Percentiles rank a stretch among this genome's conserved stretches.
These are phyloP conservation scores for Rhopalosiphum maidis DNA, from an alignment of 1,140 invertebrate species.

Conservation along the genomic window DNA sequence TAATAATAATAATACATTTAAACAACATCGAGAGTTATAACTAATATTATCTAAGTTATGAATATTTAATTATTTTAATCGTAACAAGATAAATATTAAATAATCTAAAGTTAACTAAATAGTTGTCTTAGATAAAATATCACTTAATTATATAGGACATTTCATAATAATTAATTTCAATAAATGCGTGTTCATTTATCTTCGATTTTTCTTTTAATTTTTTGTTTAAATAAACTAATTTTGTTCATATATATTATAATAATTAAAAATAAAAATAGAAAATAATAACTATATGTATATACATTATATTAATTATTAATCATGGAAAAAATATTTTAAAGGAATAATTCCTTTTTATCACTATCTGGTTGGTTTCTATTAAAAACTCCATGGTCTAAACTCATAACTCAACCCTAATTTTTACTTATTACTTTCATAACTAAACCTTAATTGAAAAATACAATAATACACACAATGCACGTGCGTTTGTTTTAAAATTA, in stretches of 20 bases:
- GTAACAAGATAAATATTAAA: not conserved
- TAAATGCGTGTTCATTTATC: too few relatives aligned
- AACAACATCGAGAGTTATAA: not conserved
- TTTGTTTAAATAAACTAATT: too few relatives aligned
- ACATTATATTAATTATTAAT: too few relatives aligned
- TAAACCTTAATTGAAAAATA: not conserved
- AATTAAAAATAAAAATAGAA: too few relatives aligned
- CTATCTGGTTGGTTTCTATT: not conserved
- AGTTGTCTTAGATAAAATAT: not conserved
- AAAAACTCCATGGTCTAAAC: not conserved
- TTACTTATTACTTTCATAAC: not conserved
- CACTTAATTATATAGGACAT: not conserved
- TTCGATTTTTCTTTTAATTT: too few relatives aligned
- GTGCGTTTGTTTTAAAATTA: not conserved
- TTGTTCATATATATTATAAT: too few relatives aligned
- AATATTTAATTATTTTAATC: slow-evolving; percentile 2
- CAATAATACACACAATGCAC: not conserved
- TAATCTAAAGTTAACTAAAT: not conserved
- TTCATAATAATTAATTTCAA: not conserved
- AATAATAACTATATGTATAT: too few relatives aligned
- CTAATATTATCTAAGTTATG: not conserved
- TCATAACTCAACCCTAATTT: not conserved
- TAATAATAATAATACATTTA: not conserved
- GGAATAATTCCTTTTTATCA: not conserved
- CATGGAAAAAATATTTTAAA: not conserved